Base-by-base conservation (phyloP, 2,888 invertebrate species). In the Drosophila pegasa region DNA sequence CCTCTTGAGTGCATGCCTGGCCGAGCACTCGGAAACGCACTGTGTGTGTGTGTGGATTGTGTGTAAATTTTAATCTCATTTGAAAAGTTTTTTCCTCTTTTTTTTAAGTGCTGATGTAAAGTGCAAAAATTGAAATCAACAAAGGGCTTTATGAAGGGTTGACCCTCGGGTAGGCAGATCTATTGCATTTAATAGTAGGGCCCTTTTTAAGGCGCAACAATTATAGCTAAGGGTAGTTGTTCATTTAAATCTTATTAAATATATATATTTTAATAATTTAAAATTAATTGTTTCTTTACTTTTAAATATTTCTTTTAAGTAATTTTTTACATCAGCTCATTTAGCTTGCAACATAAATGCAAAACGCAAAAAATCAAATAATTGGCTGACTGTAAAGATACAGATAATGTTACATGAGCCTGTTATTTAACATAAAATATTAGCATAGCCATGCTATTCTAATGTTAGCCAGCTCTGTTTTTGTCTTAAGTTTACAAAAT, bases 1-100 rank as follows among this genome's bases (percentile, higher is more conserved):
- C 90, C 90, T 86, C 81, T 88, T 81, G 76, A 86, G 77, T 74
- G 75, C 69, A 86, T 78, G 90, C 87, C 80, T 89, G 66, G 61
- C 4, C 71, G 87, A 62, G 41, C 67, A 65, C 58, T 54, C 57
- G 56, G 18, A 29, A 31, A 50, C 18, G 41, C 58, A 47, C 20
- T 59, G 51, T 56, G 38, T 58, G 31, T 56, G 22, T 41, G 41
- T 41, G 33, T 48, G 56, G 61, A 62, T 62, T 71, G 78, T 70
- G 68, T 67, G 68, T 71, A 71, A 70, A 71, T 79, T 80, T 81
- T 80, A 85, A 88, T 88, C 88, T 83, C 83, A 82, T 90, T 90
- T 85, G 66, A 88, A 76, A 87, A 85, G 56, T 64, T 69, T 80
- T 59, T 45, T 51, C 47, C 68, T 71, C 63, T 69, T 55, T 65